A percentile compares a stretch with the other conserved stretches of the same genome.
phyloP scores from a whole-genome alignment of 1,140 invertebrate genomes.

The Calosoma granatense region DNA sequence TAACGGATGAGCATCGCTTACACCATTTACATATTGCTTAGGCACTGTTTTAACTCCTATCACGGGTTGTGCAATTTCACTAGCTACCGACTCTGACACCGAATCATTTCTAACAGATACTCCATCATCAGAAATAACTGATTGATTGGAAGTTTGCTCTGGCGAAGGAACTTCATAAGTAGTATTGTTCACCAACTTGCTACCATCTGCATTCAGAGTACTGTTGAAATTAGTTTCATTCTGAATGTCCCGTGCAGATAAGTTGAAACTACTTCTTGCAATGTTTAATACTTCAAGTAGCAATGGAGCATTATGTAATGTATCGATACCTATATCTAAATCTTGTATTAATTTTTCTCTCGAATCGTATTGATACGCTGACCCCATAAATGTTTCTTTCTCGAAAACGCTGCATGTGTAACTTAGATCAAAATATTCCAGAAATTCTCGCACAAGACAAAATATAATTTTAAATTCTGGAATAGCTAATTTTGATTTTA shows the following conservation, averaged over 20 bases:
- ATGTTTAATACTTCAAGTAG: background rate
- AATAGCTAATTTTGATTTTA: slow-evolving; percentile 52
- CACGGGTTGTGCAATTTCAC: background rate
- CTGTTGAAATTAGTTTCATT: background rate
- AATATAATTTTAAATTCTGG: slow-evolving; percentile 51
- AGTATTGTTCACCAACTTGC: background rate
- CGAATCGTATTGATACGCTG: slow-evolving; percentile 41
- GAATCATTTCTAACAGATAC: no score
- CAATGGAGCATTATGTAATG: background rate
- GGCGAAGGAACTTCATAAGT: background rate
- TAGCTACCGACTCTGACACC: background rate
- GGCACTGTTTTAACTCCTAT: background rate
- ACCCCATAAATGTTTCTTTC: slow-evolving; percentile 51
- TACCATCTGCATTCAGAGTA: background rate
- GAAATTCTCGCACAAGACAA: slow-evolving; percentile 57
- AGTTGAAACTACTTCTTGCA: background rate
- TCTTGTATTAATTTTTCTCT: slow-evolving; percentile 44
- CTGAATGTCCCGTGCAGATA: background rate
- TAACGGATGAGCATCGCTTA: background rate
- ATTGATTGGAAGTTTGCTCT: no score
- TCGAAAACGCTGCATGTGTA: slow-evolving; percentile 61
- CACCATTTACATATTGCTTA: background rate
- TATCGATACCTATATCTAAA: slow-evolving; percentile 25
- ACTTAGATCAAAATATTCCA: slow-evolving; percentile 59
- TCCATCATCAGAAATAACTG: background rate